phyloP scores from a whole-genome alignment of 2,888 invertebrate genomes.

The Hartigia nigra region DNA sequence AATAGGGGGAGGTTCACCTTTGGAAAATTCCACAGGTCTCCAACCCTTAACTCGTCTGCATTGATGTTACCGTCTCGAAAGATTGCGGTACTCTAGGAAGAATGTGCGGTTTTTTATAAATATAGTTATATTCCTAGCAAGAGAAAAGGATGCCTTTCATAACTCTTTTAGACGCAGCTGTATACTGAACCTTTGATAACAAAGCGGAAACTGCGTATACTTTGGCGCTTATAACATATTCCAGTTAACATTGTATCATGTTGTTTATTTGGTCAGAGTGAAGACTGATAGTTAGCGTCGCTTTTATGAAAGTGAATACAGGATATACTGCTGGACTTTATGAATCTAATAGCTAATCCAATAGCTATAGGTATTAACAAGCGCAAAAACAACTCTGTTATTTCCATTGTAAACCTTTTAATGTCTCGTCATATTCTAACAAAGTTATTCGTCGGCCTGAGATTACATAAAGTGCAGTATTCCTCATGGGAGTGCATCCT shows the following conservation, averaged over 20 bases:
- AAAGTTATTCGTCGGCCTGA: not conserved
- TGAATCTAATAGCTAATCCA: not conserved
- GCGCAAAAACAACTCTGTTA: not conserved
- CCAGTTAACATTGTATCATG: too few relatives aligned
- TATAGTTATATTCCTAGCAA: not conserved
- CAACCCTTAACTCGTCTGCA: not conserved
- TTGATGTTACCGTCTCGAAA: not conserved
- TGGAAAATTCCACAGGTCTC: not conserved
- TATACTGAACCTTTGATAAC: not conserved
- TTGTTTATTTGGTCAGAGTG: too few relatives aligned
- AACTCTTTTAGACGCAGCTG: not conserved
- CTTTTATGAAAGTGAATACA: not conserved
- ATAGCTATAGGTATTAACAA: not conserved
- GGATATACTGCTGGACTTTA: not conserved
- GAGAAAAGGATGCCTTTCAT: not conserved
- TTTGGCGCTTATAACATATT: not conserved
- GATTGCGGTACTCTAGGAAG: not conserved
- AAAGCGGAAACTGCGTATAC: not conserved
- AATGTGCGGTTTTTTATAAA: not conserved
- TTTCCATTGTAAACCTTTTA: not conserved
- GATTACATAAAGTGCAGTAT: not conserved
- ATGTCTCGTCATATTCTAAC: not conserved
- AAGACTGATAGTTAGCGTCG: too few relatives aligned
- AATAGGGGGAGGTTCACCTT: slow-evolving; percentile 9
- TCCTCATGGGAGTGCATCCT: not conserved